A percentile compares a stretch with the other conserved stretches of the same genome.
These are phyloP conservation scores for Acromyrmex echinatior DNA, from an alignment of 1,140 invertebrate genomes.

Conservation along the genomic window DNA sequence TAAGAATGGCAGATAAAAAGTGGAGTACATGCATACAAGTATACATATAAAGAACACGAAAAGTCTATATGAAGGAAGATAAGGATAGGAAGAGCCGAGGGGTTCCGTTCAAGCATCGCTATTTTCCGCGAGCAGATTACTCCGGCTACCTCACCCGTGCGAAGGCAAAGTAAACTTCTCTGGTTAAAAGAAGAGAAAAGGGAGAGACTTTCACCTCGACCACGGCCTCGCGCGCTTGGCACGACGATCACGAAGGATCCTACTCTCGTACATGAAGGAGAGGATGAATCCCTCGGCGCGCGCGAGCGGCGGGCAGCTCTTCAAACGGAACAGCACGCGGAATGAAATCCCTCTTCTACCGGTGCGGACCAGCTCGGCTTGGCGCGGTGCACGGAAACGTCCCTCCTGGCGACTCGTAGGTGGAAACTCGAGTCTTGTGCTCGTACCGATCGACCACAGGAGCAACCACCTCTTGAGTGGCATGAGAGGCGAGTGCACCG, in stretches of 20 bases:
- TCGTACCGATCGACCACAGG: conserved; percentile 67
- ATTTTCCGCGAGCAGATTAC: conserved; percentile 61
- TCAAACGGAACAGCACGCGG: conserved; percentile 64
- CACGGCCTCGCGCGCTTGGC: conserved; percentile 48
- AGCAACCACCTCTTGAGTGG: conserved; percentile 73
- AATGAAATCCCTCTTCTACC: conserved; percentile 68
- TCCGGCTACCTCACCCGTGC: not conserved
- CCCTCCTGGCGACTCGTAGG: conserved; percentile 73
- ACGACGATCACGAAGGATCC: conserved; percentile 70
- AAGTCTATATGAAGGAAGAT: not conserved
- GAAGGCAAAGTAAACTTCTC: conserved; percentile 29
- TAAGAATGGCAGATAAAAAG: conserved; percentile 7
- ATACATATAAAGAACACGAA: not conserved
- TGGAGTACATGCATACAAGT: not conserved
- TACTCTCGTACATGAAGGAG: conserved; percentile 64
- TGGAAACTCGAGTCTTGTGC: conserved; percentile 69
- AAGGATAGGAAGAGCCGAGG: not conserved
- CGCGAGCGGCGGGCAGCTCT: conserved; percentile 45
- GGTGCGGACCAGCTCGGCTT: not conserved
- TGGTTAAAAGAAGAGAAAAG: conserved; percentile 24
- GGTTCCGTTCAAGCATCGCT: conserved; percentile 34
- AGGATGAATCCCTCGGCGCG: conserved; percentile 56
- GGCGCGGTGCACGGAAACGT: conserved; percentile 62
- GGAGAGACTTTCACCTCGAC: conserved; percentile 73
- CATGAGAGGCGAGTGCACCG: conserved; percentile 47